Conservation (phyloP, 2,888 invertebrate genomes). For the Trissoscelio sp. region DNA sequence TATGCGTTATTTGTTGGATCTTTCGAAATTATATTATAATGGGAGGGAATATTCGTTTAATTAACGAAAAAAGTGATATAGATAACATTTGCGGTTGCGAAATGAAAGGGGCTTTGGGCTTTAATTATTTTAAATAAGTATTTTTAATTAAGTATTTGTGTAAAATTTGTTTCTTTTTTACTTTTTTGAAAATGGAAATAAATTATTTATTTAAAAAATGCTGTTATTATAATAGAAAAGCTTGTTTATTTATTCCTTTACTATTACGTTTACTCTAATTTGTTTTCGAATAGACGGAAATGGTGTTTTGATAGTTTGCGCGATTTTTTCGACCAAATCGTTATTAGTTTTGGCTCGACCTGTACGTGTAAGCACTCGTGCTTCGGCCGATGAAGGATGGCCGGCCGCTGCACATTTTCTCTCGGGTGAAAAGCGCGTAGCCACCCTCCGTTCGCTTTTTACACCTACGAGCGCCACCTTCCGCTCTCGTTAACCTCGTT, state of each 20-base stretch:
- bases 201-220: too few species aligned
- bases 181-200: too few species aligned
- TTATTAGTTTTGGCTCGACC: slow-evolving; percentile 12
- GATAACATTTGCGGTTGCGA: not conserved
- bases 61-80: not conserved
- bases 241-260: too few species aligned
- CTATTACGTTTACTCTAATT: too few species aligned
- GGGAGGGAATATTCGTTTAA: not conserved
- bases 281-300: too few species aligned
- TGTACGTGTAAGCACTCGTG: slow-evolving; percentile 36
- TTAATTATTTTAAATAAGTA: not conserved
- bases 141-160: too few species aligned
- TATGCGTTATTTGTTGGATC: not conserved
- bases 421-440: slow-evolving; percentile 36
- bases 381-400: slow-evolving; percentile 40
- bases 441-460: slow-evolving; percentile 52
- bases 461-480: slow-evolving; percentile 50
- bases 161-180: too few species aligned
- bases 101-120: not conserved
- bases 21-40: not conserved
- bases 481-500: slow-evolving; percentile 64
- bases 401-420: slow-evolving; percentile 40
- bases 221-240: too few species aligned
- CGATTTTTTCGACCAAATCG: not conserved
- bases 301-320: too few species aligned